Evolutionary conservation across 2,113 vertebrate genomes (phyloP).

Genomic region (Suricata suricatta): DNA sequence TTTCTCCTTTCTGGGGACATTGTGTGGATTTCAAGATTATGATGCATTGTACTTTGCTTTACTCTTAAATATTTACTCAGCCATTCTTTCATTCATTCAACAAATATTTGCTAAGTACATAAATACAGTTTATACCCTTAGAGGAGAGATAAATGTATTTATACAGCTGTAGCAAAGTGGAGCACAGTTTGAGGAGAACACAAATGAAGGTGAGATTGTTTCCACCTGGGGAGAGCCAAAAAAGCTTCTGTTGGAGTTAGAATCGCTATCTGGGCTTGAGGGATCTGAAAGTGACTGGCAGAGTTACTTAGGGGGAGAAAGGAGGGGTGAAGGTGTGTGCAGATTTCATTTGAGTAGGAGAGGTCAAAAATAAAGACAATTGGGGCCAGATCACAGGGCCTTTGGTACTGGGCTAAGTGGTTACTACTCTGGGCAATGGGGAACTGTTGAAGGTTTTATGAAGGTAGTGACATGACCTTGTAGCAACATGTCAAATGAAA

Average conservation of each 20-base stretch:
- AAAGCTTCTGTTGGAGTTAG: neutral
- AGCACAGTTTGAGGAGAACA: neutral
- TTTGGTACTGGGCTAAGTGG: neutral
- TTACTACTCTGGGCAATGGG: neutral
- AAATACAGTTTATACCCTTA: neutral
- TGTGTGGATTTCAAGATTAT: neutral
- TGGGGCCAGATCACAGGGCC: neutral
- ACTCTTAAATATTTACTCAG: slow-evolving; percentile 43
- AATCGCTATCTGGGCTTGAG: neutral
- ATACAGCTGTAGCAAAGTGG: slow-evolving; percentile 41
- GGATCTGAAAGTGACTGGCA: neutral
- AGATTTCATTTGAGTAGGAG: neutral
- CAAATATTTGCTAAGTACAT: slow-evolving; percentile 52
- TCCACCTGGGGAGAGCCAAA: neutral
- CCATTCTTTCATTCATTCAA: slow-evolving; percentile 22
- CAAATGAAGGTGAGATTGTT: neutral
- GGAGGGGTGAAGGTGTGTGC: neutral
- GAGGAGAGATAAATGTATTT: slow-evolving; percentile 43
- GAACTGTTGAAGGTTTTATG: neutral
- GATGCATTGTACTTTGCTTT: neutral
- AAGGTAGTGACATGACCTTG: neutral
- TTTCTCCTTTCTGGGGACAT: neutral
- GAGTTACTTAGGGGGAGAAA: neutral
- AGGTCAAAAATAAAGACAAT: neutral
- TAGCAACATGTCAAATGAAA: neutral